phyloP scores from a whole-genome alignment of 2,888 invertebrate species.

The Caenorhabditis sinica region DNA sequence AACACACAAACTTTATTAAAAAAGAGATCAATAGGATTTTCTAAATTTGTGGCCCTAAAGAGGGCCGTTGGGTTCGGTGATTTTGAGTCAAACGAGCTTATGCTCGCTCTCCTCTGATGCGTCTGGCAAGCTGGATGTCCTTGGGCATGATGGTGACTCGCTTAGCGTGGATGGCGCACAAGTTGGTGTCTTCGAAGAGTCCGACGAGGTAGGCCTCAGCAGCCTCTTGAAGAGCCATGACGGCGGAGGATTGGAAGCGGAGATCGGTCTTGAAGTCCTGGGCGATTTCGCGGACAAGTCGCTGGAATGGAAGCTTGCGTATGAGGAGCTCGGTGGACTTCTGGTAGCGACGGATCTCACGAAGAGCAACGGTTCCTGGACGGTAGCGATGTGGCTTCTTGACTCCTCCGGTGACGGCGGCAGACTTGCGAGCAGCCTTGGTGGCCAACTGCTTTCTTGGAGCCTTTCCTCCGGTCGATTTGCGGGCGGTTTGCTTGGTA shows the following conservation, averaged over 20 bases:
- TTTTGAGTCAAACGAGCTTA: slow-evolving; percentile 25
- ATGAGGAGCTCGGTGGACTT: slow-evolving; percentile 90
- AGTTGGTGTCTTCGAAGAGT: slow-evolving; percentile 93
- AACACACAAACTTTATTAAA: too few species aligned
- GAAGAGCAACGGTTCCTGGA: slow-evolving; percentile 95
- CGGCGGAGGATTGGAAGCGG: slow-evolving; percentile 72
- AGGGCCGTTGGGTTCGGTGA: slow-evolving; percentile 71
- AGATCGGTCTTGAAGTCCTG: slow-evolving; percentile 75
- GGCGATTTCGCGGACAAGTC: slow-evolving; percentile 74
- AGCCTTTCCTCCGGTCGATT: slow-evolving; percentile 97
- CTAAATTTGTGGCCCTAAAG: slow-evolving; percentile 67
- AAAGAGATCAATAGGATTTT: too few species aligned
- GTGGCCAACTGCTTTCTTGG: slow-evolving; percentile 95
- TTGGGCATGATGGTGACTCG: slow-evolving; percentile 98
- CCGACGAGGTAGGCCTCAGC: slow-evolving; percentile 90
- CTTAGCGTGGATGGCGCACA: slow-evolving; percentile 97
- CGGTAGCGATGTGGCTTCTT: slow-evolving; percentile 97
- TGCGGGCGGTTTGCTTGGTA: slow-evolving; percentile 98
- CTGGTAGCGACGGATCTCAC: slow-evolving; percentile 97
- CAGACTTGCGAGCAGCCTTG: slow-evolving; percentile 90
- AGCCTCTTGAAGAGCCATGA: slow-evolving; percentile 85
- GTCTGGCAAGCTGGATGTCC: slow-evolving; percentile 95
- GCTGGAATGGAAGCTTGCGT: slow-evolving; percentile 74
- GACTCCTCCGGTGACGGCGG: slow-evolving; percentile 86
- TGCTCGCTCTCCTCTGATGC: slow-evolving; percentile 90